Evolutionary conservation across 1,140 invertebrate species (phyloP).

Genomic region (Bicyclus anynana): DNA sequence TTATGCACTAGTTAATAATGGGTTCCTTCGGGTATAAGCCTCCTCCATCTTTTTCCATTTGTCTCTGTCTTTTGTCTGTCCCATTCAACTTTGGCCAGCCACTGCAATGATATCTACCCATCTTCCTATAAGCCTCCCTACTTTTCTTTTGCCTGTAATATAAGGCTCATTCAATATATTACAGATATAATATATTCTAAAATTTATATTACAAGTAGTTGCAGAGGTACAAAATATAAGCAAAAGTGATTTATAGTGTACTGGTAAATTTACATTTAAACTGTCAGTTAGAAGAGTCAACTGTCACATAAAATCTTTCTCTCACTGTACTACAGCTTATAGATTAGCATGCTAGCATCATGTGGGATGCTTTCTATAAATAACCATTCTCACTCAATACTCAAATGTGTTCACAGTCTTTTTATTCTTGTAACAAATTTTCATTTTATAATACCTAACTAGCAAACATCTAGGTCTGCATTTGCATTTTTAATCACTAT

Average conservation of each 20-base stretch:
- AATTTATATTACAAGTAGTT: too few relatives aligned
- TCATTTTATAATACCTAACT: constrained; percentile 16
- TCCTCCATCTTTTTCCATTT: too few relatives aligned
- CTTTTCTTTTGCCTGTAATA: too few relatives aligned
- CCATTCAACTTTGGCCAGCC: too few relatives aligned
- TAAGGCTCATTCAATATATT: too few relatives aligned
- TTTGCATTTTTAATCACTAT: background rate
- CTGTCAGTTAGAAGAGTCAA: background rate
- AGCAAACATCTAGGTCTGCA: background rate
- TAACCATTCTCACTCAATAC: constrained; percentile 54
- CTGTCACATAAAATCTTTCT: constrained; percentile 16
- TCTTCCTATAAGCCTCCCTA: too few relatives aligned
- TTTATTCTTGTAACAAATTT: constrained; percentile 26
- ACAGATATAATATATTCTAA: too few relatives aligned
- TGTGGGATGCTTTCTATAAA: constrained; percentile 68
- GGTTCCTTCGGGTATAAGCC: too few relatives aligned
- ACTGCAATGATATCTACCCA: too few relatives aligned
- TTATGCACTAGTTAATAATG: too few relatives aligned
- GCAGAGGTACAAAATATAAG: too few relatives aligned
- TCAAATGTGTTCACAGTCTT: constrained; percentile 40
- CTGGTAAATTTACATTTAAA: background rate
- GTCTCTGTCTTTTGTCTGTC: too few relatives aligned
- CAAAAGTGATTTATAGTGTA: background rate
- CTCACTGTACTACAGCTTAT: constrained; percentile 18
- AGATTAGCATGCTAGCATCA: constrained; percentile 47